phyloP scores from a whole-genome alignment of 2,113 vertebrate genomes.

The Macroglossus sobrinus region DNA sequence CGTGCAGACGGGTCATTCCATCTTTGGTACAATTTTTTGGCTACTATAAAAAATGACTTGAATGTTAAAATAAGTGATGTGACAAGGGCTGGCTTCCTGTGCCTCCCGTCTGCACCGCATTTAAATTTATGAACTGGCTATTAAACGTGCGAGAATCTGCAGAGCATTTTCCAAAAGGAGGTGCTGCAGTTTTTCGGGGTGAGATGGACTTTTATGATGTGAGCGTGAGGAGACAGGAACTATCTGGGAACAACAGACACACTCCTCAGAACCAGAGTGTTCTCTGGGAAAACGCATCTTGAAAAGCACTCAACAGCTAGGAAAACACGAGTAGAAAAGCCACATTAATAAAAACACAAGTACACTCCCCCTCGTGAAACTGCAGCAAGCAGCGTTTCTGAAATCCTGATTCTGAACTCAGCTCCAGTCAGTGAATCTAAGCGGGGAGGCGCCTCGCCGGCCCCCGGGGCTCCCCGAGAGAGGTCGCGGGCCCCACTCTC shows the following conservation, averaged over 20 bases:
- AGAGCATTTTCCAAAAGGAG: constrained; percentile 61
- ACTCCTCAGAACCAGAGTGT: neutral
- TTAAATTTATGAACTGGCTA: constrained; percentile 38
- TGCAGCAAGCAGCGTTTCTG: neutral
- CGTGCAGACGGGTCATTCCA: neutral
- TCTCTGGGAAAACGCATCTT: neutral
- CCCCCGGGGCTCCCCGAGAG: accelerated
- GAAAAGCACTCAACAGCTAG: neutral
- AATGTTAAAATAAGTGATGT: neutral
- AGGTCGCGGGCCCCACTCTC: accelerated
- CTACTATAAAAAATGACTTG: neutral
- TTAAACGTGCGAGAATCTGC: constrained; percentile 44
- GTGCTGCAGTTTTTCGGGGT: neutral
- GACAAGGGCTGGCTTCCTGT: neutral
- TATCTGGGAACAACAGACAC: constrained; percentile 20
- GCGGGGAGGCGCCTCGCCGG: accelerated
- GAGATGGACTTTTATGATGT: constrained; percentile 29
- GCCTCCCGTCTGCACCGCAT: neutral
- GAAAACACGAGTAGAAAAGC: neutral
- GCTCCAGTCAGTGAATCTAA: neutral
- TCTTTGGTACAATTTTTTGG: neutral
- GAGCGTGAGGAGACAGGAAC: neutral
- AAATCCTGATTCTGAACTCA: neutral
- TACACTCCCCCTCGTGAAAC: neutral
- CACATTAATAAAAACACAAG: neutral